Evolutionary conservation across 2,888 invertebrate species (phyloP).

Genomic region (Himalopsyche japonica): DNA sequence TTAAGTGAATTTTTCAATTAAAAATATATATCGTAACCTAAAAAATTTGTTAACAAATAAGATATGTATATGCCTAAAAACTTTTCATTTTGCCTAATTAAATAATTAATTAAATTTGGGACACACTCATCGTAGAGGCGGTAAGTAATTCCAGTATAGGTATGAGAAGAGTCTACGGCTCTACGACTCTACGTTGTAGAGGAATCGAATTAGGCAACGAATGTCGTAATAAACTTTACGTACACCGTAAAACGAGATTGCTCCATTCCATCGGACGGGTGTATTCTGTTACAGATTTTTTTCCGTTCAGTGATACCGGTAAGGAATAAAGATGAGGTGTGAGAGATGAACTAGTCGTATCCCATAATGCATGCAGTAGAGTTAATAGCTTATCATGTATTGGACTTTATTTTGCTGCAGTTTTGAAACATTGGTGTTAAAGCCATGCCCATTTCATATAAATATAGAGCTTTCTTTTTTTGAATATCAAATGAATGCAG

Average conservation of each 20-base stretch:
- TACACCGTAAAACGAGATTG: conserved; percentile 19
- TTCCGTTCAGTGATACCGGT: neutral
- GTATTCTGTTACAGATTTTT: neutral
- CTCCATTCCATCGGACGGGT: neutral
- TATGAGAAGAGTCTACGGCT: neutral
- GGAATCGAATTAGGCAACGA: conserved; percentile 29
- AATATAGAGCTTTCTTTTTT: no score
- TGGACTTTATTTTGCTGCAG: no score
- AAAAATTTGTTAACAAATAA: neutral
- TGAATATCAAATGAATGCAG: no score
- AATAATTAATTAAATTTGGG: neutral
- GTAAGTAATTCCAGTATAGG: neutral
- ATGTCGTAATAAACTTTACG: conserved; percentile 26
- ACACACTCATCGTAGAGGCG: neutral
- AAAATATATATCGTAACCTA: neutral
- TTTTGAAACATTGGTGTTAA: no score
- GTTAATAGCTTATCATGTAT: neutral
- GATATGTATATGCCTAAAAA: neutral
- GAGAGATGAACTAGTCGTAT: neutral
- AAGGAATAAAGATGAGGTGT: neutral
- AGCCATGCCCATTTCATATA: no score
- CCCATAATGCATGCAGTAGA: neutral
- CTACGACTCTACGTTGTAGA: neutral
- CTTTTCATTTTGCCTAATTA: neutral
- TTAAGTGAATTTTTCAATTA: no score